Conservation (phyloP, 1,140 invertebrate species). For the Drepana arcuata region DNA sequence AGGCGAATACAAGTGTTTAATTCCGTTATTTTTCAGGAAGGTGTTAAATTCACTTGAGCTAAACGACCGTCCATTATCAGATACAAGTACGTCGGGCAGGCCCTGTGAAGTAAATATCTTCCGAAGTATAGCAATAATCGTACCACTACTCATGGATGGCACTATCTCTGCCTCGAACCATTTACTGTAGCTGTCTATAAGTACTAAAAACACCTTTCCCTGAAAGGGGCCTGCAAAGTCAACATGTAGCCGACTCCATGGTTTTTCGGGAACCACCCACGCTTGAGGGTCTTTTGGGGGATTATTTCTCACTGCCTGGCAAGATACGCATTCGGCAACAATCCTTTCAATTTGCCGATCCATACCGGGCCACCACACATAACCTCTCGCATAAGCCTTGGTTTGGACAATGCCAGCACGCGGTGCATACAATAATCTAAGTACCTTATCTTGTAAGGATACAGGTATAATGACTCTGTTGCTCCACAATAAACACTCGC, state of each 20-base stretch:
- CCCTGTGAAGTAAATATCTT: neutral
- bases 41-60: neutral
- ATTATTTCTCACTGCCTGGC: neutral
- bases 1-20: neutral
- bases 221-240: neutral
- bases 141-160: neutral
- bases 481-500: neutral
- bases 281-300: neutral
- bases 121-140: neutral
- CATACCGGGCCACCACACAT: neutral
- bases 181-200: neutral
- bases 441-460: neutral
- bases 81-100: neutral
- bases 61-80: neutral
- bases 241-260: neutral
- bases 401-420: neutral
- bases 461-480: neutral
- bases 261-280: neutral
- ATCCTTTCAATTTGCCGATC: neutral
- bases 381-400: neutral
- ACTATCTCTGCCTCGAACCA: neutral
- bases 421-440: neutral
- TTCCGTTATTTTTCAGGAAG: neutral
- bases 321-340: neutral
- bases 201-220: neutral